A percentile compares a stretch with the other conserved stretches of the same genome.
Evolutionary conservation across 1,140 invertebrate genomes (phyloP).

Genomic region (Apis cerana): DNA sequence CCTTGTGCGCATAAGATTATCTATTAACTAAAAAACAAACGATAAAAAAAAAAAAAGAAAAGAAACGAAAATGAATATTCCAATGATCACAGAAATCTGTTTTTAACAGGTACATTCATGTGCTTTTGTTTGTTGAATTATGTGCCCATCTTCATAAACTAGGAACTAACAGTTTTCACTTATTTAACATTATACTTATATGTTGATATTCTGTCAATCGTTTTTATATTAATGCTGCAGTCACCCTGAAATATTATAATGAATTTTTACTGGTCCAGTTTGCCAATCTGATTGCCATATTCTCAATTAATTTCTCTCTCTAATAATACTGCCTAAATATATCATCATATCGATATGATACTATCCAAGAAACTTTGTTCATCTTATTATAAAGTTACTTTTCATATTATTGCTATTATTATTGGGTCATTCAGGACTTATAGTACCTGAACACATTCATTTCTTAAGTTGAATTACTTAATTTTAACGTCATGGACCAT

Average conservation of each 20-base stretch:
- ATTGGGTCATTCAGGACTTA: constrained; percentile 50
- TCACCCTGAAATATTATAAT: constrained; percentile 67
- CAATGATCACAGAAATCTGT: constrained; percentile 50
- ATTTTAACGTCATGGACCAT: constrained; percentile 68
- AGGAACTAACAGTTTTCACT: constrained; percentile 71
- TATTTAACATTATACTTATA: constrained; percentile 53
- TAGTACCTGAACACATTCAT: constrained; percentile 60
- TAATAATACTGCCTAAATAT: constrained; percentile 71
- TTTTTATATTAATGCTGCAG: constrained; percentile 52
- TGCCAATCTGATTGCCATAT: constrained; percentile 69
- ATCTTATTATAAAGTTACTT: constrained; percentile 56
- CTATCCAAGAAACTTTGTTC: constrained; percentile 54
- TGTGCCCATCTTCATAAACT: constrained; percentile 71
- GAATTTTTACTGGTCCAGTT: constrained; percentile 68
- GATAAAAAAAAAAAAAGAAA: not conserved
- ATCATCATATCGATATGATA: constrained; percentile 54
- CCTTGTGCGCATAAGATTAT: constrained; percentile 36
- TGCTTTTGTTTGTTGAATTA: constrained; percentile 50
- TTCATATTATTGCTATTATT: constrained; percentile 66
- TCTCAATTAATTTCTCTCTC: constrained; percentile 53
- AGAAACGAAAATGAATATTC: constrained; percentile 11
- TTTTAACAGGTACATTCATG: constrained; percentile 49
- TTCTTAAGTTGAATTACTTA: constrained; percentile 54
- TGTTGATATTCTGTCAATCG: constrained; percentile 34
- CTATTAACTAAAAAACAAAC: not conserved